Evolutionary conservation across 2,888 invertebrate genomes (phyloP), one percentile per base, ranked within the genome.

Genomic region (Stenolophus ochropezus): DNA sequence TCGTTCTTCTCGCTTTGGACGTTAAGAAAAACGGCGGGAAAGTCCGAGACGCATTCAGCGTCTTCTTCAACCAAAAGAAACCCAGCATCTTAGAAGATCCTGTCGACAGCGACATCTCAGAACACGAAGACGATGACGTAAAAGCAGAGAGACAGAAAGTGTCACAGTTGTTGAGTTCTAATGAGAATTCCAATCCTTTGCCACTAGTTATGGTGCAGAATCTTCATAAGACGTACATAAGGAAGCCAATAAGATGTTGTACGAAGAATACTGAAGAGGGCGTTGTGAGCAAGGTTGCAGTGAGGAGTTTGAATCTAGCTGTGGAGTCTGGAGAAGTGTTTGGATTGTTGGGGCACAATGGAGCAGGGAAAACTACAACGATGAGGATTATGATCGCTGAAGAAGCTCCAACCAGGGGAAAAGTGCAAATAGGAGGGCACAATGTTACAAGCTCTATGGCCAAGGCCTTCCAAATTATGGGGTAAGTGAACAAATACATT

Each of bases 341-440:
- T 86, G 96, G 96, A 0, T 90, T 96, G 21, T 90, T 96, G 8
- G 96, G 96, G 0, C 96, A 96, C 86, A 96, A 96, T 85, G 96
- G 96, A 0, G 96, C 96, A 0, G 96, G 96, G 1, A 97, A 97
- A 90, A 96, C 96, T 2, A 96, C 96, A 6, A 94, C 95, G 1
- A 94, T 97, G 92, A 95, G 94, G 89, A 95, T 96, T 85, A 94
- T 97, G 81, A 96, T 94, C 2, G 96, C 95, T 0, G 96, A 96
- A 88, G 94, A 94, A 86, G 91, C 92, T 5, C 93, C 96, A 0
- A 94, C 94, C 0, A 91, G 92, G 83, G 96, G 96, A 81, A 91
- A 93, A 86, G 96, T 94, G 84, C 92, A 94, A 89, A 92, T 96
- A 27, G 94, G 94, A 47, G 95, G 95, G 0, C 90, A 94, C 86